Percentiles rank a stretch among this genome's conserved stretches.
Evolutionary conservation across 1,140 invertebrate species (phyloP).

Genomic region (Ips nitidus): DNA sequence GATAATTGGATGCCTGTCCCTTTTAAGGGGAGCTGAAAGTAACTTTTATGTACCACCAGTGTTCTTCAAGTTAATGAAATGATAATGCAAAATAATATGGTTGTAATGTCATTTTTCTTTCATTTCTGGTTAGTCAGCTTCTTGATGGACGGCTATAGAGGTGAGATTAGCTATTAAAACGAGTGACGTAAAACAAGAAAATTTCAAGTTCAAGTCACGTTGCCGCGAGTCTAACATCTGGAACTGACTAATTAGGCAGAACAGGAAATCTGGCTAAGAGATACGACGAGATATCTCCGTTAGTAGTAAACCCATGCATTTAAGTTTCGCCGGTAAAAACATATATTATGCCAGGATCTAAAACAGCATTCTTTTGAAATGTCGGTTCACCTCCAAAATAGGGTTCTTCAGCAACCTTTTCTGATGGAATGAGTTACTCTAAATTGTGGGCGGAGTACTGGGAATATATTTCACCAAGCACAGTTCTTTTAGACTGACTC

Average conservation of each 20-base stretch:
- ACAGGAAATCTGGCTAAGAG: conserved; percentile 17
- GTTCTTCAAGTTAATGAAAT: conserved; percentile 8
- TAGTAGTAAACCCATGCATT: neutral
- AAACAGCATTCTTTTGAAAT: neutral
- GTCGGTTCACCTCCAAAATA: no score
- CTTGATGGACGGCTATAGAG: no score
- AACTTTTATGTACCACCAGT: conserved; percentile 13
- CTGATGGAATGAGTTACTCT: neutral
- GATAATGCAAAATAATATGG: neutral
- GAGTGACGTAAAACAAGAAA: no score
- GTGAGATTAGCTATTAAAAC: no score
- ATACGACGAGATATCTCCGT: conserved; percentile 6
- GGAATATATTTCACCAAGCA: neutral
- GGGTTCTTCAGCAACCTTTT: no score
- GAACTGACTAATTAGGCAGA: conserved; percentile 12
- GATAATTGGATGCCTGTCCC: conserved; percentile 17
- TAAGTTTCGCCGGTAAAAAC: neutral
- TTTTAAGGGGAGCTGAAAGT: conserved; percentile 7
- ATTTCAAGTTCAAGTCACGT: neutral
- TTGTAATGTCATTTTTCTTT: neutral
- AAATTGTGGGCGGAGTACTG: neutral
- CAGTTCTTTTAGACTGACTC: no score
- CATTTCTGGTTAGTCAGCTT: neutral
- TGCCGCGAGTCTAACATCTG: conserved; percentile 3
- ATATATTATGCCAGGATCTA: neutral